phyloP scores from a whole-genome alignment of 2,797 vertebrate genomes.

The Pelochelys cantorii region DNA sequence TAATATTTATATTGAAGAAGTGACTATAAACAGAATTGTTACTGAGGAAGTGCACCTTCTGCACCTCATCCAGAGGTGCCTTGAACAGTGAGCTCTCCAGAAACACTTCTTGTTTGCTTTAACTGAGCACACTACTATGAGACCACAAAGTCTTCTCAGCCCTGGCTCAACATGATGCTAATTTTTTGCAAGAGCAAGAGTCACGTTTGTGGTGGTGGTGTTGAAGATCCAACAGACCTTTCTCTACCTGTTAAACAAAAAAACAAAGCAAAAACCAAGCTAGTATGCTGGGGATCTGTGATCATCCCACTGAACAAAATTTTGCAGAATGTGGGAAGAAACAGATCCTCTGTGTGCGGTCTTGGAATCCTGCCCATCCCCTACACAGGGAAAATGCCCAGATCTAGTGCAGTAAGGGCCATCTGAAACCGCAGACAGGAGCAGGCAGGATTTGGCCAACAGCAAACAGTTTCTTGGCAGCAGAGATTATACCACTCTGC shows the following conservation, averaged over 20 bases:
- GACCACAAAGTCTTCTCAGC: background rate
- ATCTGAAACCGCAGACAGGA: background rate
- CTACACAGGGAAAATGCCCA: background rate
- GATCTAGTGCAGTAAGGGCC: no score
- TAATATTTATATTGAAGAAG: background rate
- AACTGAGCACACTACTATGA: background rate
- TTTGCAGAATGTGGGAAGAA: background rate
- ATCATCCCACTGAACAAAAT: background rate
- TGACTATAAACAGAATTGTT: background rate
- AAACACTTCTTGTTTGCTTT: background rate
- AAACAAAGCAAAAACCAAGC: background rate
- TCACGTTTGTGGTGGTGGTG: background rate
- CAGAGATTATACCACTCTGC: conserved; percentile 60
- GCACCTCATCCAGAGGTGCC: background rate
- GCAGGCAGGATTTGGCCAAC: background rate
- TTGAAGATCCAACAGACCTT: background rate
- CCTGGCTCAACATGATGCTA: background rate
- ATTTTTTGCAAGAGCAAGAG: background rate
- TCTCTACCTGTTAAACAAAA: background rate
- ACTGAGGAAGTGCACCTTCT: background rate
- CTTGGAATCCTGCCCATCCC: background rate
- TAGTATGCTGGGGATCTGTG: background rate
- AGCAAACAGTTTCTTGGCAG: conserved; percentile 38
- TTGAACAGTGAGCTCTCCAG: background rate
- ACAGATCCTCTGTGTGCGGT: background rate